phyloP scores from a whole-genome alignment of 2,888 invertebrate species.

The Morpho deidamia region DNA sequence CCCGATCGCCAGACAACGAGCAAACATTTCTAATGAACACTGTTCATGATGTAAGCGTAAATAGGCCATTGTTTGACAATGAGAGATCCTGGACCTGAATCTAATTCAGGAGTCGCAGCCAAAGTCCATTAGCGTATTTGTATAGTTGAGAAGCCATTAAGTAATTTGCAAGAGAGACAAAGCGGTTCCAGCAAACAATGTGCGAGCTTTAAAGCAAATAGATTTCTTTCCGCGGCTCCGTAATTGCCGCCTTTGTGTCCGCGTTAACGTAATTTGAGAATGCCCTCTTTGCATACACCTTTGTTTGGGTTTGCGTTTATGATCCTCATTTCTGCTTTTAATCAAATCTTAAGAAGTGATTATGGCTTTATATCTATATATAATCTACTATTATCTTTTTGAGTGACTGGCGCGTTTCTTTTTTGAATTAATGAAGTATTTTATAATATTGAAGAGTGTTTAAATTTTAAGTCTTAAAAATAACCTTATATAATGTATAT shows the following conservation, averaged over 20 bases:
- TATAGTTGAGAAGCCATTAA: slow-evolving; percentile 13
- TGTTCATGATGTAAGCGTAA: not conserved
- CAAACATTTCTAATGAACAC: too few species aligned
- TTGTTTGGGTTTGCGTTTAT: not conserved
- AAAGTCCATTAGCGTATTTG: slow-evolving; percentile 19
- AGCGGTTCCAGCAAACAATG: slow-evolving; percentile 44
- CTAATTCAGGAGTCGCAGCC: slow-evolving; percentile 16
- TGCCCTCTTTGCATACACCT: slow-evolving; percentile 19
- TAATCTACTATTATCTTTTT: too few species aligned
- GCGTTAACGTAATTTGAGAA: slow-evolving; percentile 31
- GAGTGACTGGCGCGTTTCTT: too few species aligned
- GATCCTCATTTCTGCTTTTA: too few species aligned
- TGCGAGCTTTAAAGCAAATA: slow-evolving; percentile 32
- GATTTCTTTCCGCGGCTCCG: slow-evolving; percentile 45
- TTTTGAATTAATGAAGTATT: too few species aligned
- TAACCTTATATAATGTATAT: too few species aligned
- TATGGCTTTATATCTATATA: too few species aligned
- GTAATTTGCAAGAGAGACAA: slow-evolving; percentile 29
- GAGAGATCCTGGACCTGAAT: slow-evolving; percentile 6
- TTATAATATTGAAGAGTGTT: too few species aligned
- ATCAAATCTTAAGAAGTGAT: too few species aligned
- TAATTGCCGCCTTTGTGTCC: slow-evolving; percentile 44
- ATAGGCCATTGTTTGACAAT: slow-evolving; percentile 3
- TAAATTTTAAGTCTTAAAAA: too few species aligned
- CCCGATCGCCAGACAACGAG: too few species aligned